Conservation (phyloP, 2,113 vertebrate species). For the Aegithalos caudatus region DNA sequence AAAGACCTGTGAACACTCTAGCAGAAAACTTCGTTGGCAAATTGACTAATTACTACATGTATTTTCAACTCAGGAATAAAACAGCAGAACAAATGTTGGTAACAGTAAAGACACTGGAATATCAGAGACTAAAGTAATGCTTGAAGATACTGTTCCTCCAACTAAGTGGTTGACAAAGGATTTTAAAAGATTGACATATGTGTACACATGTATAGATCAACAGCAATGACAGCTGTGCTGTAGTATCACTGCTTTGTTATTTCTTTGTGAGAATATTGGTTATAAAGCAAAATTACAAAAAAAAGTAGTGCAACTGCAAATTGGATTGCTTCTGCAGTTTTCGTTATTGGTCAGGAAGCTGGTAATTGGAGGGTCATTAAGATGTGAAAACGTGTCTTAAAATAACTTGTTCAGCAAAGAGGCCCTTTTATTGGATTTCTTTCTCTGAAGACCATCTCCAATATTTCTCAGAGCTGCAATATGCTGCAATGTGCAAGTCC, state of each 20-base stretch:
- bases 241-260: background rate
- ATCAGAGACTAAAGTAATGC: background rate
- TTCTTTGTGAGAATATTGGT: background rate
- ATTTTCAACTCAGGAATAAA: background rate
- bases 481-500: background rate
- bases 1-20: background rate
- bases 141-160: background rate
- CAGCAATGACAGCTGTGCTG: background rate
- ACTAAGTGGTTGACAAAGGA: background rate
- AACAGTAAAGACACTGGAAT: background rate
- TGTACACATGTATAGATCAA: background rate
- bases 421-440: background rate
- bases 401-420: slow-evolving; percentile 24
- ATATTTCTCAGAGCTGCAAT: background rate
- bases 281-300: background rate
- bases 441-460: background rate
- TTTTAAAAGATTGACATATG: background rate
- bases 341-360: background rate
- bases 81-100: background rate
- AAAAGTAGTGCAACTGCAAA: background rate
- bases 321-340: background rate
- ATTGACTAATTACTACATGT: background rate
- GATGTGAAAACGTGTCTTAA: background rate
- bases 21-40: background rate
- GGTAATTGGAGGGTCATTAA: background rate